A percentile compares a stretch with the other conserved stretches of the same genome.
These are phyloP conservation scores for Montifringilla adamsi DNA, from an alignment of 2,113 vertebrate genomes.

Conservation along the genomic window DNA sequence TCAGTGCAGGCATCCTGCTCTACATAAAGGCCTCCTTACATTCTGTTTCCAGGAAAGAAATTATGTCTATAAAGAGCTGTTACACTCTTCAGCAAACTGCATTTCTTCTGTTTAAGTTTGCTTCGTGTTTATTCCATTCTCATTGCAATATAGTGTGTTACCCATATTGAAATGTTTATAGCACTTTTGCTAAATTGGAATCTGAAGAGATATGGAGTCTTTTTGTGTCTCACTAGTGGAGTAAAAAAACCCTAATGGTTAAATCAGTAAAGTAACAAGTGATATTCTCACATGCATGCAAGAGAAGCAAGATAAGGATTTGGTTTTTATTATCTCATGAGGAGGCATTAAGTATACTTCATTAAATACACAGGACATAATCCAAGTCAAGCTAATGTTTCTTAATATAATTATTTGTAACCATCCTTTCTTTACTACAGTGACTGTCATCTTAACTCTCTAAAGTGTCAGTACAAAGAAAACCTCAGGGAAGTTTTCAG, in stretches of 20 bases:
- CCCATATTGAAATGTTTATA: background rate
- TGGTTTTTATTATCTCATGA: background rate
- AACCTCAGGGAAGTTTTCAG: background rate
- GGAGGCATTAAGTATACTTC: background rate
- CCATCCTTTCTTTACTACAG: background rate
- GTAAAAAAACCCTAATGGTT: background rate
- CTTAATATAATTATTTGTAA: background rate
- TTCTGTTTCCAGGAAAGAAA: background rate
- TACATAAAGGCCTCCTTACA: background rate
- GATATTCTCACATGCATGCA: fast-evolving
- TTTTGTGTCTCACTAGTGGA: background rate
- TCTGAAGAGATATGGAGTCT: background rate
- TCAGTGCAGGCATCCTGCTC: background rate
- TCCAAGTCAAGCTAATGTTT: background rate
- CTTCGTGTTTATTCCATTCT: background rate
- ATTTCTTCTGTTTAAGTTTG: background rate
- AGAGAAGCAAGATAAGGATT: background rate
- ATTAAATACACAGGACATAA: background rate
- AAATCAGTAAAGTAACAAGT: background rate
- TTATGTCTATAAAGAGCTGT: background rate
- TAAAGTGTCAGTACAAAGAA: background rate
- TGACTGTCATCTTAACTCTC: background rate
- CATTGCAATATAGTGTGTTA: background rate
- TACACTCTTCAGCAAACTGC: background rate
- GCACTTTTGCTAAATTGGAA: background rate